Evolutionary conservation across 2,113 vertebrate genomes (phyloP), one percentile per base, ranked within the genome.

Genomic region (Rhea pennata): DNA sequence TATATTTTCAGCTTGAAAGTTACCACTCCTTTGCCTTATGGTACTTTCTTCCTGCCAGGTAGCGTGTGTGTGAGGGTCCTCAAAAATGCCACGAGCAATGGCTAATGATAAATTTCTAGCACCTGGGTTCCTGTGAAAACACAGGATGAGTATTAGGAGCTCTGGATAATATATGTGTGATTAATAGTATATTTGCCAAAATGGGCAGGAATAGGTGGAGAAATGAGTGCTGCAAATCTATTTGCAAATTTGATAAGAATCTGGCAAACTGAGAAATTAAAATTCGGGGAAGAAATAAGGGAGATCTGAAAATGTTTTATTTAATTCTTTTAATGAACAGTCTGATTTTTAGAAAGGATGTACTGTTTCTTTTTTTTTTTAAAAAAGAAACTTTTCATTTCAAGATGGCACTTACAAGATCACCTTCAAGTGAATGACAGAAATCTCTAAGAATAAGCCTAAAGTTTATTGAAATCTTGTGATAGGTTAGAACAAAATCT

Each of bases 381-480:
- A 91, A 46, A 66, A 76, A 50, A 82, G 2, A 19, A 64, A 6
- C 6, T 70, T 87, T 36, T 80, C 1, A 33, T 94, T 94, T 81
- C 27, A 29, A 84, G 54, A 46, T 74, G 9, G 2, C 14, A 17
- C 22, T 54, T 54, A 7, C 33, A 84, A 72, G 54, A 6, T 44
- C 24, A 5, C 24, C 23, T 24, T 72, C 24, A 75, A n/a, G 7
- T 24, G 33, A 64, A 59, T 59, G 51, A 26, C 7, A 58, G 23
- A 48, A 78, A 61, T 46, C 5, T 71, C 74, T 64, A 17, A 29
- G 19, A 72, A 51, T 4, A 39, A 62, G 44, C 24, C 42, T 4
- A 16, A 48, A 42, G 12, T 0, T 3, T 44, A 22, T 2, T 46
- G 10, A 46, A 71, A 48, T 1, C 7, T 59, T 70, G 3, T 23